Percentiles rank a stretch among this genome's conserved stretches.
Conservation (phyloP, 2,113 vertebrate genomes). For the Nyctibius bracteatus region DNA sequence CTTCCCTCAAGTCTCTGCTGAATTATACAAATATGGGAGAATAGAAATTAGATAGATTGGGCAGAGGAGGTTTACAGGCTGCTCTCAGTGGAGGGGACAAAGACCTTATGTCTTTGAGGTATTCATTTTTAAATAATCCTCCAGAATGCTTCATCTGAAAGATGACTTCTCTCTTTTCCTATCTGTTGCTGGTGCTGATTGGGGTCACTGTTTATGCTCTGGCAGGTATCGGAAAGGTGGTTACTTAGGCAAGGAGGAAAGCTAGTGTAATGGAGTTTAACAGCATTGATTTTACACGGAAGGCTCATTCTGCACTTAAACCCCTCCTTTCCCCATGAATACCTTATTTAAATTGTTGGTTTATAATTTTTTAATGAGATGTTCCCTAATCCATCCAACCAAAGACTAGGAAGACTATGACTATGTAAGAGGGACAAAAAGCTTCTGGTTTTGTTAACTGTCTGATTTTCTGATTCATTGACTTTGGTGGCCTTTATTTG, state of each 20-base stretch:
- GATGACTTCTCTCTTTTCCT: neutral
- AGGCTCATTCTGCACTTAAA: conserved; percentile 33
- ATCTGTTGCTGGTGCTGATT: neutral
- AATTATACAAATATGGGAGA: neutral
- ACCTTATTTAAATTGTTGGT: conserved; percentile 38
- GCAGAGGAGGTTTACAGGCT: neutral
- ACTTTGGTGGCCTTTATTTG: neutral
- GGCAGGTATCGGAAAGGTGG: neutral
- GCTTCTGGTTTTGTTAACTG: neutral
- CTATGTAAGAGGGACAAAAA: neutral
- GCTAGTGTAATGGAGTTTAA: conserved; percentile 25
- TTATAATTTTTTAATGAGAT: conserved; percentile 49
- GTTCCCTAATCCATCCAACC: neutral
- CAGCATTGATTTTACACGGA: conserved; percentile 36
- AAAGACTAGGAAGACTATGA: neutral
- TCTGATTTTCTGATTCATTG: conserved; percentile 16
- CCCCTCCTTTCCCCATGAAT: conserved; percentile 2
- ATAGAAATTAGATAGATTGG: neutral
- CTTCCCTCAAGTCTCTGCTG: neutral
- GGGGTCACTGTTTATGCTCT: neutral
- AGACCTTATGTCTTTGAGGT: neutral
- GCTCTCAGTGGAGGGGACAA: accelerated
- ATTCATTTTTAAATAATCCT: neutral
- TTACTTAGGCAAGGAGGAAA: neutral
- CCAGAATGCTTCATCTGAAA: neutral